Evolutionary conservation across 2,113 vertebrate genomes (phyloP).

Genomic region (Rhineura floridana): DNA sequence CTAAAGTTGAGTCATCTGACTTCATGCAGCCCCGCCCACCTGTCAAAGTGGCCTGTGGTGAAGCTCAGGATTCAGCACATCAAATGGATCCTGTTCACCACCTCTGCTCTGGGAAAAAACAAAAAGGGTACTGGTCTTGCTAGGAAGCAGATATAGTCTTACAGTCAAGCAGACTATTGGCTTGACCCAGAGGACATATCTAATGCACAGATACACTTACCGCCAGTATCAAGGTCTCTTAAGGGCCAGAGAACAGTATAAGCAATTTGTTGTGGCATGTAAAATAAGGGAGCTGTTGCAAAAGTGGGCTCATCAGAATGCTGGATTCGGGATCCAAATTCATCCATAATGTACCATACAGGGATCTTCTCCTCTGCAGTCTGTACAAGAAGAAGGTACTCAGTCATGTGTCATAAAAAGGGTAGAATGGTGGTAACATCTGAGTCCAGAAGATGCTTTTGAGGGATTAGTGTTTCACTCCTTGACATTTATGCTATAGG

Average conservation of each 20-base stretch:
- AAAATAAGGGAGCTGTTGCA: slow-evolving; percentile 88
- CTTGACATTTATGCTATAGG: background rate
- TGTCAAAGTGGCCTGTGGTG: too few species aligned
- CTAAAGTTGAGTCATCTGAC: too few species aligned
- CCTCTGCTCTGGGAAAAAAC: too few species aligned
- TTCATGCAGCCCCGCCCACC: too few species aligned
- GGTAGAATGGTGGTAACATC: too few species aligned
- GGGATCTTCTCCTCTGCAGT: slow-evolving; percentile 88
- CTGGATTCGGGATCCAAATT: slow-evolving; percentile 92
- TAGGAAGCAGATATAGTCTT: background rate
- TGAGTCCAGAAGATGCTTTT: background rate
- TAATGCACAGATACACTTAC: slow-evolving; percentile 70
- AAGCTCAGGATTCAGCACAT: too few species aligned
- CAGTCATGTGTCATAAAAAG: fast-evolving
- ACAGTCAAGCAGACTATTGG: background rate
- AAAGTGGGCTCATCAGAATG: slow-evolving; percentile 88
- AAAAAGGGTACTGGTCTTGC: too few species aligned
- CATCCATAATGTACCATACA: slow-evolving; percentile 97
- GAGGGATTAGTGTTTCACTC: background rate
- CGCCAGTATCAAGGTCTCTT: slow-evolving; percentile 85
- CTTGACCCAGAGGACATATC: background rate
- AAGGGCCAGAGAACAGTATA: slow-evolving; percentile 93
- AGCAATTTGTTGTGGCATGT: slow-evolving; percentile 80
- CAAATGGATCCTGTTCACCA: too few species aligned
- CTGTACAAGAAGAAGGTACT: slow-evolving; percentile 50